phyloP scores from a whole-genome alignment of 1,140 invertebrate genomes.

The Yoshiicerus persimilis region DNA sequence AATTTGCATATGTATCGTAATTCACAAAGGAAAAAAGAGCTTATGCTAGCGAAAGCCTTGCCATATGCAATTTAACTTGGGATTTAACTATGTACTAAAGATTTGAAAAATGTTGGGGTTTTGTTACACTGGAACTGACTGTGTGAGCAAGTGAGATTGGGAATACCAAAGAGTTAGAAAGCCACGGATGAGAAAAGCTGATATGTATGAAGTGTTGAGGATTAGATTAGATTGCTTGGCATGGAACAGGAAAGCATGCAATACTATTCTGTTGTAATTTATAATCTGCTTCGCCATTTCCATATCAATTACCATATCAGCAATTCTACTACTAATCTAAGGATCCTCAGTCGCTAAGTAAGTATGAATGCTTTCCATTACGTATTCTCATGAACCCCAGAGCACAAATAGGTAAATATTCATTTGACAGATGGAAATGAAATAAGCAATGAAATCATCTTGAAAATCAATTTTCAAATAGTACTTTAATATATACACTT shows the following conservation, averaged over 20 bases:
- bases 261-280: background rate
- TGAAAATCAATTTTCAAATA: too few species aligned
- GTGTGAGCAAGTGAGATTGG: background rate
- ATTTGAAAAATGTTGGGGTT: background rate
- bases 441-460: too few species aligned
- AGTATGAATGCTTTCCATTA: too few species aligned
- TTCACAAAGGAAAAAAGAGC: background rate
- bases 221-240: background rate
- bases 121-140: background rate
- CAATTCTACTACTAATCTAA: background rate
- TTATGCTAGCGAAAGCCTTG: background rate
- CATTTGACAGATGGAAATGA: too few species aligned
- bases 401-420: too few species aligned
- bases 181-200: background rate
- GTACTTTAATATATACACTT: background rate
- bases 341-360: background rate
- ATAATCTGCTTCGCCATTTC: background rate
- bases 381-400: too few species aligned
- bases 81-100: background rate
- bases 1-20: conserved; percentile 1
- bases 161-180: background rate
- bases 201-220: background rate
- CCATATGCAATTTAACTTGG: background rate
- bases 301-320: background rate
- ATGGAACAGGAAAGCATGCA: background rate